These are phyloP conservation scores for Hiodon alosoides DNA, from an alignment of 2,113 vertebrate genomes.

Conservation along the genomic window DNA sequence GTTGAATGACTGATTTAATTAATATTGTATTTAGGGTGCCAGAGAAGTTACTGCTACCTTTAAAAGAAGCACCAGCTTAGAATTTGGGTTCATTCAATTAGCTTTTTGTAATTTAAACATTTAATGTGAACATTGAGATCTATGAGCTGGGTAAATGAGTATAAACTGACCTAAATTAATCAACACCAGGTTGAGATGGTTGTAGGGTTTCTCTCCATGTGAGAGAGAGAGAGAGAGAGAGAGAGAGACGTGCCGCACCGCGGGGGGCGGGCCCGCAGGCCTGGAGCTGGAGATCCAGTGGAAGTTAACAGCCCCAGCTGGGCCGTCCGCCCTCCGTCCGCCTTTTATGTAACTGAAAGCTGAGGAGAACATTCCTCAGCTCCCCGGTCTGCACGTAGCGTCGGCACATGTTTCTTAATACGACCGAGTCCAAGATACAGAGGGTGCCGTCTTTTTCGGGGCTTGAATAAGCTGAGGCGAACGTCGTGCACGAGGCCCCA, in stretches of 20 bases:
- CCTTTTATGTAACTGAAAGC: conserved; percentile 49
- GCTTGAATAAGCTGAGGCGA: neutral
- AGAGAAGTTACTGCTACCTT: no score
- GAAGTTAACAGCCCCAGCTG: conserved; percentile 40
- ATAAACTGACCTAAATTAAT: no score
- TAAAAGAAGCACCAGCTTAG: no score
- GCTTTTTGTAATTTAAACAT: no score
- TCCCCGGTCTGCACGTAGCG: conserved; percentile 19
- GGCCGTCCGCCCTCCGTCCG: conserved; percentile 42
- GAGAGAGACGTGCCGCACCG: neutral
- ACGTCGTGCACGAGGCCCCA: no score
- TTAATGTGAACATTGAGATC: no score
- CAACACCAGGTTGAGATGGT: no score
- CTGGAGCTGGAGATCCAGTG: neutral
- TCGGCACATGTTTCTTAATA: neutral
- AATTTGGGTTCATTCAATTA: no score
- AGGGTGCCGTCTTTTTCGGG: neutral
- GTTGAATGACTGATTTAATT: no score
- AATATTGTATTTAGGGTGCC: no score
- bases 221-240: neutral
- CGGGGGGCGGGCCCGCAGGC: neutral
- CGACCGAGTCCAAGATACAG: neutral
- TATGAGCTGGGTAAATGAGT: no score
- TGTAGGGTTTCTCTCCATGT: neutral
- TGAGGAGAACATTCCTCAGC: conserved; percentile 30